Percentiles rank a stretch among this genome's conserved stretches.
phyloP scores from a whole-genome alignment of 2,888 invertebrate species.

The Ephialtes manifestator region DNA sequence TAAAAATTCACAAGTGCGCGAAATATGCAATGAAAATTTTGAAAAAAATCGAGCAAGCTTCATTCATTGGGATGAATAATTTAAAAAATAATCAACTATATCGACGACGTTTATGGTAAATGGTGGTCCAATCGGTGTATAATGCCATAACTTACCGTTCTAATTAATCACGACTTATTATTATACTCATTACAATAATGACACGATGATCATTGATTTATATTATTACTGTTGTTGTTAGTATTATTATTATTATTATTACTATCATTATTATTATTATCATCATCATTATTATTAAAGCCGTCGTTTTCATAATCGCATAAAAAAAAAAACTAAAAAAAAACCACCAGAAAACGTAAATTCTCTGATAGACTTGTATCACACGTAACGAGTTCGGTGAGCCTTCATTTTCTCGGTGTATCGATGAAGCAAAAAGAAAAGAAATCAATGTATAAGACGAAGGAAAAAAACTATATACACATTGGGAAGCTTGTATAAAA shows the following conservation, averaged over 20 bases:
- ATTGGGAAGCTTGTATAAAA: constrained; percentile 78
- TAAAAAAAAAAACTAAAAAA: constrained; percentile 22
- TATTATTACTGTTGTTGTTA: constrained; percentile 67
- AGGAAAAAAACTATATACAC: constrained; percentile 68
- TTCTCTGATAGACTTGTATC: constrained; percentile 8
- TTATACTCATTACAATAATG: constrained; percentile 68
- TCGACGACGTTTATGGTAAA: too few species aligned
- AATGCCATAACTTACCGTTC: constrained; percentile 75
- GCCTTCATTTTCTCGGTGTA: constrained; percentile 50
- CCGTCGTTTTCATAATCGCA: constrained; percentile 62
- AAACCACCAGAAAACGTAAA: constrained; percentile 18
- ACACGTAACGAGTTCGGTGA: constrained; percentile 55
- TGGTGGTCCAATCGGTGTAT: too few species aligned
- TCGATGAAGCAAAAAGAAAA: constrained; percentile 38
- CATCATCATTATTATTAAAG: constrained; percentile 48
- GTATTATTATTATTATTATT: constrained; percentile 69
- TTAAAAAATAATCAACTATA: too few species aligned
- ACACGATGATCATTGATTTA: constrained; percentile 63
- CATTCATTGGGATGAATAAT: too few species aligned
- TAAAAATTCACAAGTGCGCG: too few species aligned
- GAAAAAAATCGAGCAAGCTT: too few species aligned
- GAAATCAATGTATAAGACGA: constrained; percentile 48
- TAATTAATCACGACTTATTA: constrained; percentile 75
- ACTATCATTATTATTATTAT: constrained; percentile 69
- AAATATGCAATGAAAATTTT: too few species aligned